A percentile compares a stretch with the other conserved stretches of the same genome.
Conservation (phyloP, 2,113 vertebrate genomes). For the Poicephalus meyeri region DNA sequence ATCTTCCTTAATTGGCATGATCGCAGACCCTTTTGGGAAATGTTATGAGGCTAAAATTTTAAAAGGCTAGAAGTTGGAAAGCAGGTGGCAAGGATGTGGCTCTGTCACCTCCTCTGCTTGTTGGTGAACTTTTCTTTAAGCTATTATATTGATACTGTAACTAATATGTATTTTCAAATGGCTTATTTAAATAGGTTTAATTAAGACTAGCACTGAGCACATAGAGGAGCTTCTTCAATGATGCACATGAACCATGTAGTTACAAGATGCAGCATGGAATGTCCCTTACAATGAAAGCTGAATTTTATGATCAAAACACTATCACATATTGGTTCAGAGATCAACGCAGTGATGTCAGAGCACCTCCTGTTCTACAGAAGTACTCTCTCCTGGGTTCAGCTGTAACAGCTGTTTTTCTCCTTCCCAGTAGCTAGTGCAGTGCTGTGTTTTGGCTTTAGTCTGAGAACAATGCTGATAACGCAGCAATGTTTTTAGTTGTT, state of each 20-base stretch:
- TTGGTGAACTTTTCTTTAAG: not conserved
- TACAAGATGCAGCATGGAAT: not conserved
- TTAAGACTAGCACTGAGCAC: not conserved
- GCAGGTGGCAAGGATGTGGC: accelerated
- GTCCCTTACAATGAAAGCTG: not conserved
- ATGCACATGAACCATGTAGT: not conserved
- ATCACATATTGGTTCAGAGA: not conserved
- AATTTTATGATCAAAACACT: not conserved
- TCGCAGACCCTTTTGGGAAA: not conserved
- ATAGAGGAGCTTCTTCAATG: accelerated
- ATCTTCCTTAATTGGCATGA: not conserved
- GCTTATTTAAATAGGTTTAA: not conserved
- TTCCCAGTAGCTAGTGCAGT: not conserved
- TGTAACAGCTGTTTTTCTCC: not conserved
- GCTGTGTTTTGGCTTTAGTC: not conserved
- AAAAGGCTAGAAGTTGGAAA: not conserved
- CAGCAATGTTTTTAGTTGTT: not conserved
- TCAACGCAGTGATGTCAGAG: not conserved
- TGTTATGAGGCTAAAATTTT: not conserved
- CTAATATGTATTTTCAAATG: not conserved
- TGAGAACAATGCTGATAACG: not conserved
- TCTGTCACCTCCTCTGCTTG: not conserved
- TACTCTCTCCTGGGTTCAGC: not conserved
- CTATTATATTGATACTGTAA: not conserved
- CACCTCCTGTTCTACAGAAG: not conserved